These are phyloP conservation scores for Phallusia fumigata DNA, from an alignment of 23 tunicate genomes.

Conservation along the genomic window DNA sequence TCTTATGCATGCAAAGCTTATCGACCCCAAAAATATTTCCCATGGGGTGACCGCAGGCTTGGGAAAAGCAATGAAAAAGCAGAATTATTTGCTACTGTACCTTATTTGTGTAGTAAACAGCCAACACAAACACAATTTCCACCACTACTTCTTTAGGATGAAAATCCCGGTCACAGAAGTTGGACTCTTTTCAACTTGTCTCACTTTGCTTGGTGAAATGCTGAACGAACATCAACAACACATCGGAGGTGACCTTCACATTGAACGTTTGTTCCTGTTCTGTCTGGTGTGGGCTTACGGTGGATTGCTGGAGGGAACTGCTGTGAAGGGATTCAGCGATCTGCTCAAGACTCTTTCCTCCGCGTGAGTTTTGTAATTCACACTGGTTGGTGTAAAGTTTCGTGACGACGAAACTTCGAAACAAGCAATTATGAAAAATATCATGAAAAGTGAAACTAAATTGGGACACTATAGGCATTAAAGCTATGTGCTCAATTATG, in stretches of 20 bases:
- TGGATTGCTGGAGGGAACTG: constrained; percentile 67
- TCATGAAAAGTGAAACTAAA: too few species aligned
- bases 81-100: too few species aligned
- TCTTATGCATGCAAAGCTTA: too few species aligned
- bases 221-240: constrained; percentile 85
- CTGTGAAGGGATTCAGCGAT: constrained; percentile 71
- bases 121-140: neutral
- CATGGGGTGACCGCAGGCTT: too few species aligned
- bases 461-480: too few species aligned
- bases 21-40: too few species aligned
- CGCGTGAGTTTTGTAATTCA: constrained; percentile 54
- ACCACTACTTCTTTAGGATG: constrained; percentile 5
- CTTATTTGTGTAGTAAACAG: too few species aligned
- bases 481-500: too few species aligned
- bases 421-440: too few species aligned
- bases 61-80: too few species aligned
- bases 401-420: too few species aligned
- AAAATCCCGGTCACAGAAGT: constrained; percentile 80
- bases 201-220: constrained; percentile 77
- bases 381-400: too few species aligned
- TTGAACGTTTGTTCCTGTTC: constrained; percentile 76
- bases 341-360: constrained; percentile 69
- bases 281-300: constrained; percentile 94
- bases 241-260: constrained; percentile 82
- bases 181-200: constrained; percentile 66